phyloP scores from a whole-genome alignment of 2,888 invertebrate genomes.

The Nemoura dubitans region DNA sequence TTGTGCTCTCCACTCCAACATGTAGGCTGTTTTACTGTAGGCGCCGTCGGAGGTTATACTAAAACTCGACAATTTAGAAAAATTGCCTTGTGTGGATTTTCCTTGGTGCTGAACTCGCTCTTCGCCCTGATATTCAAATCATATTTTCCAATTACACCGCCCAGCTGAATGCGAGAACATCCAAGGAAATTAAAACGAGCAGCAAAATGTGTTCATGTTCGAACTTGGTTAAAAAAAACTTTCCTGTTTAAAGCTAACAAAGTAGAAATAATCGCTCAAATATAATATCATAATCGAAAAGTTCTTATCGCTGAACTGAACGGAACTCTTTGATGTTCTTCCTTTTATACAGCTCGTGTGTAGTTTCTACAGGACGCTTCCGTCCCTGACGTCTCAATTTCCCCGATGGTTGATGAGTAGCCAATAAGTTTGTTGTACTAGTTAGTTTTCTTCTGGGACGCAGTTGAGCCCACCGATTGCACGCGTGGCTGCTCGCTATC shows the following conservation, averaged over 20 bases:
- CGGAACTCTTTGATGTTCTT: background rate
- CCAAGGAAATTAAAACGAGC: background rate
- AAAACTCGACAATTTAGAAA: slow-evolving; percentile 29
- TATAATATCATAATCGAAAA: background rate
- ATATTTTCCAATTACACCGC: background rate
- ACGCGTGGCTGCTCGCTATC: background rate
- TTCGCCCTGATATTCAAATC: background rate
- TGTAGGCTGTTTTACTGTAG: background rate
- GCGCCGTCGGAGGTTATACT: slow-evolving; percentile 10
- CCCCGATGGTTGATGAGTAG: background rate
- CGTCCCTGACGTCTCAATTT: background rate
- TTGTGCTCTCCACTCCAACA: slow-evolving; percentile 29
- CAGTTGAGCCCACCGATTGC: background rate
- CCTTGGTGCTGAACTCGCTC: background rate
- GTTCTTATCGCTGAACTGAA: background rate
- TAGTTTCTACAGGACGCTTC: background rate
- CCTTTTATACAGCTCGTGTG: background rate
- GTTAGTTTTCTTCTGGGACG: slow-evolving; percentile 15
- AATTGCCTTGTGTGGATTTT: background rate
- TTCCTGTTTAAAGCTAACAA: background rate
- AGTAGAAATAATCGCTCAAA: background rate
- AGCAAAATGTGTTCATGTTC: background rate
- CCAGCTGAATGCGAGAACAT: background rate
- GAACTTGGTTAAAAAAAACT: background rate
- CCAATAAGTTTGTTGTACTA: slow-evolving; percentile 34